A percentile compares a stretch with the other conserved stretches of the same genome.
These are phyloP conservation scores for Heliconius hewitsoni DNA, from an alignment of 1,140 invertebrate species.

Conservation along the genomic window DNA sequence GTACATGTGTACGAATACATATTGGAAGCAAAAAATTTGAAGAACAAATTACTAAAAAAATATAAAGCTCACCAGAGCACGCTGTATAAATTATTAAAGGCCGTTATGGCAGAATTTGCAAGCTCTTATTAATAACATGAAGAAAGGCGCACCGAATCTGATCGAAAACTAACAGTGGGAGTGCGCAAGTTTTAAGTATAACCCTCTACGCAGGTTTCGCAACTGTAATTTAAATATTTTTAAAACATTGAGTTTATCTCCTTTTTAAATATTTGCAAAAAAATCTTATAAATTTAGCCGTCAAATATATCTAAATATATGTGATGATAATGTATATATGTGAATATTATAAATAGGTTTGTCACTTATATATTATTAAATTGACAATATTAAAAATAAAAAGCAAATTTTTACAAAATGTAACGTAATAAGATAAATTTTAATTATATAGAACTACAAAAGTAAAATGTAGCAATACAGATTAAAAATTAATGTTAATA, in stretches of 20 bases:
- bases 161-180: slow-evolving; percentile 72
- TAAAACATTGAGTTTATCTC: not conserved
- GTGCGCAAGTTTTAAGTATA: slow-evolving; percentile 57
- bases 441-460: too few species aligned
- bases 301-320: not conserved
- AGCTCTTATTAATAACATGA: slow-evolving; percentile 77
- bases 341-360: too few species aligned
- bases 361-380: too few species aligned
- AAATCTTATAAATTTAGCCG: not conserved
- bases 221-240: slow-evolving; percentile 7
- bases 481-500: not conserved
- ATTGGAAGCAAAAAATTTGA: not conserved
- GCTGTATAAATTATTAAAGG: slow-evolving; percentile 48
- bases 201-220: slow-evolving; percentile 40
- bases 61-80: slow-evolving; percentile 37
- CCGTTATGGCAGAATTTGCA: slow-evolving; percentile 62
- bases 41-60: not conserved
- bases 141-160: slow-evolving; percentile 75
- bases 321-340: too few species aligned
- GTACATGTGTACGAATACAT: too few species aligned
- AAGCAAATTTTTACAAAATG: too few species aligned
- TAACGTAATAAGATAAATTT: too few species aligned
- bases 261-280: not conserved
- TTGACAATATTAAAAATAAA: too few species aligned
- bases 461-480: too few species aligned